Evolutionary conservation across 1,140 invertebrate genomes (phyloP).

Genomic region (Antheraea pernyi): DNA sequence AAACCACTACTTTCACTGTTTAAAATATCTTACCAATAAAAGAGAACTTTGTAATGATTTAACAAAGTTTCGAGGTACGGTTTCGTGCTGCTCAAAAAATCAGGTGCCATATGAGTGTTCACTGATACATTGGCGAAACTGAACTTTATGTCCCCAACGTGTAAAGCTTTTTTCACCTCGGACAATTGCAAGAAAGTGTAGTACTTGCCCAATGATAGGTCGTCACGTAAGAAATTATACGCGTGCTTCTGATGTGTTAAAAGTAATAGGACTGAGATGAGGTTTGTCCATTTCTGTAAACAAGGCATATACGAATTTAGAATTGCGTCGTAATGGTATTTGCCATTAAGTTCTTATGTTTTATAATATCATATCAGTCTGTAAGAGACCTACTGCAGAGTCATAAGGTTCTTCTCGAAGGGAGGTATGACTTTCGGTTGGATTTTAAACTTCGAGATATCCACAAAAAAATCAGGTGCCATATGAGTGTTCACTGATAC

Average conservation of each 20-base stretch:
- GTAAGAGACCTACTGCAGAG: too few relatives aligned
- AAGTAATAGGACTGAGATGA: slow-evolving; percentile 79
- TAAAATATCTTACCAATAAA: slow-evolving; percentile 79
- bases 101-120: slow-evolving; percentile 82
- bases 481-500: slow-evolving; percentile 81
- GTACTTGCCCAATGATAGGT: slow-evolving; percentile 48
- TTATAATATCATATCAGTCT: too few relatives aligned
- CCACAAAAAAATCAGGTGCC: slow-evolving; percentile 86
- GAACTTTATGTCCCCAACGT: slow-evolving; percentile 77
- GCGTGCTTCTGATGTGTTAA: slow-evolving; percentile 78
- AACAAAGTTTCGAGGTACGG: slow-evolving; percentile 82
- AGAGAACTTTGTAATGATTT: slow-evolving; percentile 83
- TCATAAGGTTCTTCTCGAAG: too few relatives aligned
- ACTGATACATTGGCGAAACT: slow-evolving; percentile 75
- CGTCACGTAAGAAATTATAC: slow-evolving; percentile 84
- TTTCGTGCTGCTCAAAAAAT: slow-evolving; percentile 88
- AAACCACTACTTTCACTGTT: not conserved
- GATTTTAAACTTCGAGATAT: too few relatives aligned
- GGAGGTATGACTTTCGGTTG: too few relatives aligned
- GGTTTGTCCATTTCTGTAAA: slow-evolving; percentile 54
- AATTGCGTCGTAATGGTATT: too few relatives aligned
- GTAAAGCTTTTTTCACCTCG: slow-evolving; percentile 77
- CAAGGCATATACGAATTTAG: not conserved
- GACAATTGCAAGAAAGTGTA: slow-evolving; percentile 78
- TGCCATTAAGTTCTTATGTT: too few relatives aligned